phyloP scores from a whole-genome alignment of 2,113 vertebrate genomes.

The Etheostoma spectabile region DNA sequence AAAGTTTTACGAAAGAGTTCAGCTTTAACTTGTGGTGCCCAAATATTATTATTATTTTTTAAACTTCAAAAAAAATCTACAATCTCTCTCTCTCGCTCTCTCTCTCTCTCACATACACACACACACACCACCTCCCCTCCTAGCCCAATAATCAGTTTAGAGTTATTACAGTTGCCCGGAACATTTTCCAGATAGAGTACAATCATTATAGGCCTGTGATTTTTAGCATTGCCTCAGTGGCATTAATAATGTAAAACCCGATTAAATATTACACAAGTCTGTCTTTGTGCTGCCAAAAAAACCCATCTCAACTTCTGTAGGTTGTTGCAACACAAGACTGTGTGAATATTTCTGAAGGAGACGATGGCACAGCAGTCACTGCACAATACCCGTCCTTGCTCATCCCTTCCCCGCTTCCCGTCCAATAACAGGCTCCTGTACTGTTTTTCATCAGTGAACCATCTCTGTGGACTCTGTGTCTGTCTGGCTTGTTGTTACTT shows the following conservation, averaged over 20 bases:
- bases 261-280: slow-evolving; percentile 63
- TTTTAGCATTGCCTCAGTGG: slow-evolving; percentile 35
- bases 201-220: slow-evolving; percentile 26
- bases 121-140: background rate
- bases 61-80: slow-evolving; percentile 14
- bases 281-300: slow-evolving; percentile 41
- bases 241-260: slow-evolving; percentile 62
- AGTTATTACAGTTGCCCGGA: slow-evolving; percentile 12
- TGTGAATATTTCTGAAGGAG: slow-evolving; percentile 33
- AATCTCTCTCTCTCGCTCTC: slow-evolving; percentile 11
- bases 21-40: background rate
- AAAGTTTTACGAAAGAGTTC: slow-evolving; percentile 19
- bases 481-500: slow-evolving; percentile 63
- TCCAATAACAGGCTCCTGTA: slow-evolving; percentile 54
- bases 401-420: slow-evolving; percentile 36
- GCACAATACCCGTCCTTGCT: slow-evolving; percentile 41
- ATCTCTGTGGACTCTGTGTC: slow-evolving; percentile 24
- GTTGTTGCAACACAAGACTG: slow-evolving; percentile 25
- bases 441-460: slow-evolving; percentile 53
- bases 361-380: slow-evolving; percentile 19
- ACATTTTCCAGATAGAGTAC: slow-evolving; percentile 5
- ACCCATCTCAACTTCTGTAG: slow-evolving; percentile 15
- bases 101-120: background rate
- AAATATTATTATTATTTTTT: background rate
- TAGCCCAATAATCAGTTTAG: slow-evolving; percentile 7